phyloP scores from a whole-genome alignment of 2,888 invertebrate genomes.

The Harpagoxenus sublaevis region DNA sequence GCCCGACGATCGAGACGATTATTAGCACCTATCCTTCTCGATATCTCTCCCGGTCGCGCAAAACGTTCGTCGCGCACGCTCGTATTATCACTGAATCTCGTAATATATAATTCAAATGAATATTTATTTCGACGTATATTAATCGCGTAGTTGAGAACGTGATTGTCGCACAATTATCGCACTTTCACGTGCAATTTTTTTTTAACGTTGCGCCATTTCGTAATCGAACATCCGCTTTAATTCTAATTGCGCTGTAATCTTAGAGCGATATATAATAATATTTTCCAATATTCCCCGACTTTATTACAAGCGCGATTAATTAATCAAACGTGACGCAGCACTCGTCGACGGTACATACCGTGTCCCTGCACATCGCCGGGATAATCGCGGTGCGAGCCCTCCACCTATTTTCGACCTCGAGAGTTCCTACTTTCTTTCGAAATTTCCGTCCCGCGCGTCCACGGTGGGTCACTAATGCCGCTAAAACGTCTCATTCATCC shows the following conservation, averaged over 20 bases:
- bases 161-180: not conserved
- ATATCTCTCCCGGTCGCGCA: not conserved
- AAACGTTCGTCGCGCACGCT: not conserved
- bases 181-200: not conserved
- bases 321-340: not conserved
- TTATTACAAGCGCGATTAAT: conserved; percentile 1
- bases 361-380: not conserved
- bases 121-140: conserved; percentile 30
- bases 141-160: not conserved
- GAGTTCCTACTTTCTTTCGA: conserved; percentile 27
- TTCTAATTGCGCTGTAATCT: not conserved
- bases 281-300: not conserved
- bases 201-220: not conserved
- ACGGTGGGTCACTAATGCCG: conserved; percentile 36
- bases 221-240: conserved; percentile 14
- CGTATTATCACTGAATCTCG: not conserved
- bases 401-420: conserved; percentile 20
- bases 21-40: conserved; percentile 20
- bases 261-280: not conserved
- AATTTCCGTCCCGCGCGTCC: not conserved
- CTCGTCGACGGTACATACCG: not conserved
- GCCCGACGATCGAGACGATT: conserved; percentile 34
- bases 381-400: conserved; percentile 19
- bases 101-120: conserved; percentile 13
- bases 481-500: conserved; percentile 52